Evolutionary conservation across 2,113 vertebrate genomes (phyloP).

Genomic region (Casuarius casuarius): DNA sequence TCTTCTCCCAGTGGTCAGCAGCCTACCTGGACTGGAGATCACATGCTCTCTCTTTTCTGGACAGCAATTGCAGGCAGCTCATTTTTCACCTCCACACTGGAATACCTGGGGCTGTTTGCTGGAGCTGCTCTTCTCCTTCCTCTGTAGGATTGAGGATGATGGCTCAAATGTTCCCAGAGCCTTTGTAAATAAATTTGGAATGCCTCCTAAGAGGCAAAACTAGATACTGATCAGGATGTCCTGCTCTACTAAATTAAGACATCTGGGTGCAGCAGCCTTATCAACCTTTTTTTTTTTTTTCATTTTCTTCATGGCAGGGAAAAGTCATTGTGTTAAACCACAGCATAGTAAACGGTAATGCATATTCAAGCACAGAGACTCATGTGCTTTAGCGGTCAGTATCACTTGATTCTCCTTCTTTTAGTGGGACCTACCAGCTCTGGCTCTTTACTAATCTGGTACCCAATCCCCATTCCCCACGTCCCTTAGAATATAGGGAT

Average conservation of each 20-base stretch:
- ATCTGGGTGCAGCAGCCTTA: not conserved
- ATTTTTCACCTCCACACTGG: not conserved
- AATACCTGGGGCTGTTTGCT: not conserved
- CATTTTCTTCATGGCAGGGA: not conserved
- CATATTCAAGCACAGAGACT: not conserved
- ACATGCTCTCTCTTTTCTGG: not conserved
- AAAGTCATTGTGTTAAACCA: not conserved
- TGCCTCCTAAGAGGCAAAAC: not conserved
- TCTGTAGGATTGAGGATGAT: not conserved
- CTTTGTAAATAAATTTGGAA: not conserved
- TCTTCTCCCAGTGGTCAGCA: not conserved
- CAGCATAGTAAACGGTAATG: not conserved
- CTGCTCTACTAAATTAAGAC: not conserved
- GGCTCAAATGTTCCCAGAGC: not conserved
- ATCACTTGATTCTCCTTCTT: not conserved
- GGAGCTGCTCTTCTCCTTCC: not conserved
- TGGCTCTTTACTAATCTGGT: not conserved
- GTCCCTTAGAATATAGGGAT: not conserved
- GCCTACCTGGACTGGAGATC: not conserved
- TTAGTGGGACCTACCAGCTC: not conserved
- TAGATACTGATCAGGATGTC: not conserved
- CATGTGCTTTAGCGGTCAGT: not conserved
- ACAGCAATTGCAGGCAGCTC: not conserved
- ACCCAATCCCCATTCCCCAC: not conserved
- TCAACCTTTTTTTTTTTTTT: not conserved